Evolutionary conservation across 1,140 invertebrate genomes (phyloP), one percentile per base, ranked within the genome.

Genomic region (Lepidurus packardi): DNA sequence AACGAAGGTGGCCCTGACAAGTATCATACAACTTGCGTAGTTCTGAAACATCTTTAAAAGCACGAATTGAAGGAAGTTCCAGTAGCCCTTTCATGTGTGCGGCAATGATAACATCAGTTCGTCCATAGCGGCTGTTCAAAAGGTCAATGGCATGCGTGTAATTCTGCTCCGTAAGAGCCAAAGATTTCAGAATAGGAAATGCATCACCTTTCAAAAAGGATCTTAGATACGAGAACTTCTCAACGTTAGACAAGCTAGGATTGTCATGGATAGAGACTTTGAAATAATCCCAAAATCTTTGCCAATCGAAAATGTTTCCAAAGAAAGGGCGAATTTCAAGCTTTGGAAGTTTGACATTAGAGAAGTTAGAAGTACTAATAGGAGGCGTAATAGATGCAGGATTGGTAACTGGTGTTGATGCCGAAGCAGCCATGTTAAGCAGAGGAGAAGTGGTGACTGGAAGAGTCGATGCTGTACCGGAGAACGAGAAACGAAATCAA

Each of bases 41-140:
- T 7, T n/a, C 21, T 16, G 41, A 43, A 6, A 42, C 16, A 34
- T 75, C 5, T 3, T 16, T 5, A 21, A 42, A 16, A 3, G 7
- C n/a, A n/a, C n/a, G 74, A 25, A 75, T 41, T 6, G 74, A 10
- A n/a, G 74, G 74, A 5, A 75, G 74, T 43, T 41, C 34, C 1
- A 75, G 21, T 1, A 75, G 43, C 74, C 43, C 43, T n/a, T n/a
- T 75, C 74, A 75, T 75, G n/a, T 75, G 74, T 10, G 24, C 74
- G 8, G 7, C 43, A 1, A 75, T 75, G 1, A 5, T 75, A 10
- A 47, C 45, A 47, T 47, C 45, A 47, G 45, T 47, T 10, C 45
- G 2, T 1, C 45, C 45, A 47, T 47, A 47, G 16, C 45, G 45
- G 45, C 2, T 47, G 9, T 47, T 1, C 45, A 47, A 47, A 47